phyloP scores from a whole-genome alignment of 2,888 invertebrate genomes.

The Campopleginae sp. region DNA sequence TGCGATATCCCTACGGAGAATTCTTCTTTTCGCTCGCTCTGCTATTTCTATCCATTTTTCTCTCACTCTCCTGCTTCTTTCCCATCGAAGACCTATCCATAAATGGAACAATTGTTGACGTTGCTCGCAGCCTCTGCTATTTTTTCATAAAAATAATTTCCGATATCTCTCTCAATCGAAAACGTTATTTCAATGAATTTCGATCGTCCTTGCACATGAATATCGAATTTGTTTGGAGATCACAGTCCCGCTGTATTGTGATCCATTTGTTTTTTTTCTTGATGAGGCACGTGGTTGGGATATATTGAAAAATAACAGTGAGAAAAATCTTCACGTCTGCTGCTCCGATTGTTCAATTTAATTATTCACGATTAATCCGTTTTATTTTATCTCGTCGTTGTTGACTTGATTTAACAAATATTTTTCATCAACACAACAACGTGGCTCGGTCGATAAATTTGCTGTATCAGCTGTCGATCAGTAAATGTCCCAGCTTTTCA shows the following conservation, averaged over 20 bases:
- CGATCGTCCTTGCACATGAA: not conserved
- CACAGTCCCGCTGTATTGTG: not conserved
- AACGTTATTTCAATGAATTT: not conserved
- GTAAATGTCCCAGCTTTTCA: not conserved
- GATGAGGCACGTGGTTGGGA: too few relatives aligned
- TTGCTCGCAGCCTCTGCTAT: not conserved
- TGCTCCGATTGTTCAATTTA: not conserved
- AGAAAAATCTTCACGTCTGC: not conserved
- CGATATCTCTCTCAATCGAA: not conserved
- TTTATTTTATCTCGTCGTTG: not conserved
- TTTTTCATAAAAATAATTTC: not conserved
- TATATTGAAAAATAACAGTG: not conserved
- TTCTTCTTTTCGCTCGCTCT: not conserved
- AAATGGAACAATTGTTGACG: not conserved
- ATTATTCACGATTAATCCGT: not conserved
- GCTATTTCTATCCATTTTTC: not conserved
- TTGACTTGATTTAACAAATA: not conserved
- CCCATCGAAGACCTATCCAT: not conserved
- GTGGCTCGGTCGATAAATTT: conserved; percentile 8
- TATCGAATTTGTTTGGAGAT: not conserved
- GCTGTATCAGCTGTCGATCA: conserved; percentile 4
- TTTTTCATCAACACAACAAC: not conserved
- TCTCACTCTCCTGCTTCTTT: not conserved
- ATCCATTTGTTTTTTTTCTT: not conserved
- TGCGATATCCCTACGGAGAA: not conserved